Evolutionary conservation across 2,113 vertebrate genomes (phyloP).

Genomic region (Hippocampus barbouri): DNA sequence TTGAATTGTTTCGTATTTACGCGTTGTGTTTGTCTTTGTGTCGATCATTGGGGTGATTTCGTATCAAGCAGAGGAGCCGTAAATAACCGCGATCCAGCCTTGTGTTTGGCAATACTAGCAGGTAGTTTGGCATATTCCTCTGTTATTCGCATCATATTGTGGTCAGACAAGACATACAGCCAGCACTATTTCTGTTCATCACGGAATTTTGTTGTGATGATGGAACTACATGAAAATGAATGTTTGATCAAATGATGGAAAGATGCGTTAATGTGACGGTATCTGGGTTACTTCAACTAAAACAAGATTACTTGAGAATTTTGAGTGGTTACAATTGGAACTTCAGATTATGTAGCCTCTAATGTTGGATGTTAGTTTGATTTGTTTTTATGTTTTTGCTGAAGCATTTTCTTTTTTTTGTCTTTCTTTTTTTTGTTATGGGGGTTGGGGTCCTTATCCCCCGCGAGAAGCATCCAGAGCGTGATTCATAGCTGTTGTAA

Average conservation of each 20-base stretch:
- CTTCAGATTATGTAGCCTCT: too few relatives aligned
- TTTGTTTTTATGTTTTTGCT: too few relatives aligned
- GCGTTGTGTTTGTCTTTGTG: not conserved
- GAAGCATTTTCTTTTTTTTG: too few relatives aligned
- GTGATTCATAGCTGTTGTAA: slow-evolving; percentile 19
- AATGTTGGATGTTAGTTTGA: too few relatives aligned
- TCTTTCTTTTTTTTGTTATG: too few relatives aligned
- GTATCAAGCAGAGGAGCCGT: slow-evolving; percentile 13
- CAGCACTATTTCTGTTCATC: slow-evolving; percentile 2
- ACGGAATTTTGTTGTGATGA: slow-evolving; percentile 4
- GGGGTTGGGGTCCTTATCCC: too few relatives aligned
- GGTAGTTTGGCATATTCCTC: slow-evolving; percentile 45
- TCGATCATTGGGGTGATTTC: not conserved
- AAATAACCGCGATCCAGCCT: slow-evolving; percentile 21
- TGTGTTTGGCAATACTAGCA: slow-evolving; percentile 28
- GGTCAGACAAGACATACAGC: slow-evolving; percentile 44
- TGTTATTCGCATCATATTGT: slow-evolving; percentile 48
- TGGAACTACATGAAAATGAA: slow-evolving; percentile 16
- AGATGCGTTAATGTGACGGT: slow-evolving; percentile 12
- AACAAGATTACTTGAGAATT: not conserved
- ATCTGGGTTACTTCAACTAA: slow-evolving; percentile 36
- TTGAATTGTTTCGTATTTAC: not conserved
- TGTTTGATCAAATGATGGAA: slow-evolving; percentile 13
- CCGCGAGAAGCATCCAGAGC: not conserved
- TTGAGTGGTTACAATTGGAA: not conserved